Percentiles rank a stretch among this genome's conserved stretches.
Evolutionary conservation across 1,140 invertebrate species (phyloP).

Genomic region (Aphelenchoides fujianensis): DNA sequence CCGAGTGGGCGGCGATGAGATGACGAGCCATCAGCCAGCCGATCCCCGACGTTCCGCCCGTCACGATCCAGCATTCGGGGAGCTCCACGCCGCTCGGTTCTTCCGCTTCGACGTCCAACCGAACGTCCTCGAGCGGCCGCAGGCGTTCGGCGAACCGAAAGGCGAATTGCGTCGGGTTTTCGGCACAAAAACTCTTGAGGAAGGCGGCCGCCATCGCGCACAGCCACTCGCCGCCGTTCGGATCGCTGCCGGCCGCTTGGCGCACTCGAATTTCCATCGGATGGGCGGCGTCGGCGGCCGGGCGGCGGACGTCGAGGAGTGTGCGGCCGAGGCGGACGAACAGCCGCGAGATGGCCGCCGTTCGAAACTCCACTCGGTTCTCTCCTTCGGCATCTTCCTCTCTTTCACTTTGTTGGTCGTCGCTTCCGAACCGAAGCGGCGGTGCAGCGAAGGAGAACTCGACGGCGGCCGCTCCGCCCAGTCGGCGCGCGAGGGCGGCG

Average conservation of each 20-base stretch:
- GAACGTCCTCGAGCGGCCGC: not conserved
- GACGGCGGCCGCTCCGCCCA: not conserved
- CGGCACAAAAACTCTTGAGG: conserved; percentile 41
- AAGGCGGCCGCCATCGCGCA: conserved; percentile 26
- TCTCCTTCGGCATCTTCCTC: not conserved
- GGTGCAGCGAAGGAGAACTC: not conserved
- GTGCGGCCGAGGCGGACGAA: not conserved
- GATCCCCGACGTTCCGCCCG: conserved; percentile 40
- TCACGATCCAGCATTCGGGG: conserved; percentile 26
- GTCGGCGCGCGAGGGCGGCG: not conserved
- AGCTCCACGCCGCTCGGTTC: not conserved
- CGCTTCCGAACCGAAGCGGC: not conserved
- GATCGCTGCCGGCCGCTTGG: not conserved
- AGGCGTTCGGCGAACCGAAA: conserved; percentile 23
- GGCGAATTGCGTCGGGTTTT: conserved; percentile 19
- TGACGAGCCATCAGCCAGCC: conserved; percentile 40
- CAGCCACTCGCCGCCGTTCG: conserved; percentile 19
- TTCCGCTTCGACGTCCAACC: not conserved
- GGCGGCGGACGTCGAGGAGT: not conserved
- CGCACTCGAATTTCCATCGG: not conserved
- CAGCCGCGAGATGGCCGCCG: not conserved
- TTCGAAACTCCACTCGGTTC: not conserved
- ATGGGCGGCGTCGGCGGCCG: not conserved
- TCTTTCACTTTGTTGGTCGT: no score
- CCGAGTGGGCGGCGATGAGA: conserved; percentile 15